Evolutionary conservation across 1,140 invertebrate genomes (phyloP).

Genomic region (Adelges cooleyi): DNA sequence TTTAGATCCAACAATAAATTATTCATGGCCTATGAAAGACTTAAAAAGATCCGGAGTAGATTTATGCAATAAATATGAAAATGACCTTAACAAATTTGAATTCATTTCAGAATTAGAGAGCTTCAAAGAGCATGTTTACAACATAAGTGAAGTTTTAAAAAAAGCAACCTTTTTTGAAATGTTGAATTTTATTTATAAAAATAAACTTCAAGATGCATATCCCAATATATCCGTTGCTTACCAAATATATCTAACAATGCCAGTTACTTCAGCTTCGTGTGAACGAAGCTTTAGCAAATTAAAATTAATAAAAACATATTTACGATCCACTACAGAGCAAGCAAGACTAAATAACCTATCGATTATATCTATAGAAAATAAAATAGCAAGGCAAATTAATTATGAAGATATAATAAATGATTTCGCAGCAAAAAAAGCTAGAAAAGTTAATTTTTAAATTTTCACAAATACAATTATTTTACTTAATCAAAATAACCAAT

Average conservation of each 20-base stretch:
- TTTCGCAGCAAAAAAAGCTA: background rate
- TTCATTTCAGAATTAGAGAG: slow-evolving; percentile 3
- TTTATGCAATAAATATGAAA: slow-evolving; percentile 9
- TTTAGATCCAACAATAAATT: slow-evolving; percentile 6
- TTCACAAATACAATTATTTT: too few relatives aligned
- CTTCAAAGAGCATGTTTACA: background rate
- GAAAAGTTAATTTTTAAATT: too few relatives aligned
- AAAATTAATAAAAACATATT: background rate
- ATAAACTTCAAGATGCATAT: background rate
- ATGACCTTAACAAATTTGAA: background rate
- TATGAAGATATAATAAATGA: background rate
- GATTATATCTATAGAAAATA: background rate
- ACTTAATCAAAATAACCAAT: too few relatives aligned
- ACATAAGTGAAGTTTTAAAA: background rate
- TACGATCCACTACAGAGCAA: background rate
- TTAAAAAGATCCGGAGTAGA: background rate
- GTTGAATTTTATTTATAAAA: background rate
- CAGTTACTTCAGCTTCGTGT: background rate
- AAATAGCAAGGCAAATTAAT: background rate
- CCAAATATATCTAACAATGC: background rate
- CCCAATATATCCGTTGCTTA: background rate
- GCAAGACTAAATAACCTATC: background rate
- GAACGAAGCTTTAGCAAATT: slow-evolving; percentile 5
- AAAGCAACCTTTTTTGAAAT: background rate
- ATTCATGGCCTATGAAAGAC: background rate